phyloP scores from a whole-genome alignment of 2,888 invertebrate genomes.

The Acholoe squamosa region DNA sequence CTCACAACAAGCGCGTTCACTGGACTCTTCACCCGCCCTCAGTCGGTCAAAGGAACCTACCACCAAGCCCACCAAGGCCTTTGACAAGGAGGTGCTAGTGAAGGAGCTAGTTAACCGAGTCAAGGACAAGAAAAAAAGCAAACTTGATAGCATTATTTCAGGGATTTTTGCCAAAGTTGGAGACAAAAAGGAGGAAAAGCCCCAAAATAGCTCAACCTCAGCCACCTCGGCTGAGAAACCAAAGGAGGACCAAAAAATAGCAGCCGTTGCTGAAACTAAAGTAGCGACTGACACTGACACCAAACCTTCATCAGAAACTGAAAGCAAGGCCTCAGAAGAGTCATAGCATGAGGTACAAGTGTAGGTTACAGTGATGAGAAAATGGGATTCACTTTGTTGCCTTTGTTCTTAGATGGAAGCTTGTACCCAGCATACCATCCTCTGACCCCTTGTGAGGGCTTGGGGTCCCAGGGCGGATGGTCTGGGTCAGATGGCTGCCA shows the following conservation, averaged over 20 bases:
- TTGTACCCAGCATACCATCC: neutral
- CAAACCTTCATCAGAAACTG: conserved; percentile 24
- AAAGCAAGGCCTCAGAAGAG: conserved; percentile 13
- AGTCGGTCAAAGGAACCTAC: neutral
- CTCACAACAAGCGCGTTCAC: neutral
- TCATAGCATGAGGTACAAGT: conserved; percentile 3
- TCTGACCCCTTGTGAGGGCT: neutral
- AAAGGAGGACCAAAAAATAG: neutral
- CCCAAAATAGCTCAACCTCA: neutral
- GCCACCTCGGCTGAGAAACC: neutral
- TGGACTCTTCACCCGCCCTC: neutral
- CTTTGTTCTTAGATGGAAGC: conserved; percentile 2
- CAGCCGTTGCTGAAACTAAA: neutral
- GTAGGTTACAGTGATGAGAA: neutral
- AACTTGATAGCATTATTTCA: conserved; percentile 61
- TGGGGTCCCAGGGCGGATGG: neutral
- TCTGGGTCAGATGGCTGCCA: neutral
- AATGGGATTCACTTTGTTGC: conserved; percentile 18
- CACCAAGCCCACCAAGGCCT: neutral
- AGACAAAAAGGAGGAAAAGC: conserved; percentile 49
- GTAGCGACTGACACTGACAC: neutral
- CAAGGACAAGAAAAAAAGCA: conserved; percentile 58
- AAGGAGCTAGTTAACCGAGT: conserved; percentile 51
- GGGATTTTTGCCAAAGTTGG: conserved; percentile 61
- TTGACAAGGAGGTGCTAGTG: conserved; percentile 19